Conservation (phyloP, 2,797 vertebrate species). For the Sebastes trivittatus region DNA sequence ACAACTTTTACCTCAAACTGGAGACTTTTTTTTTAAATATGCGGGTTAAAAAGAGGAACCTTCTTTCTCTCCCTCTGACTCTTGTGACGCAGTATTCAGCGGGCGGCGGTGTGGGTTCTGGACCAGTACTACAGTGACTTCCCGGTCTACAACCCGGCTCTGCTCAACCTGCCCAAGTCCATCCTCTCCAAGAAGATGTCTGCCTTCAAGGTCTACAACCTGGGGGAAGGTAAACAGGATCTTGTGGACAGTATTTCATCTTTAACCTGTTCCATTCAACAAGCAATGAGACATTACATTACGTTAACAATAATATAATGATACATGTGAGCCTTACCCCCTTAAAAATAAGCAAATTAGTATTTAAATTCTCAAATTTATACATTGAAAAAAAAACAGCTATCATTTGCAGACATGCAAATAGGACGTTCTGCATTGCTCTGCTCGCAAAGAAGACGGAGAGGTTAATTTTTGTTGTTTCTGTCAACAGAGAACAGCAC, state of each 20-base stretch:
- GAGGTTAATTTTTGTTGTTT: background rate
- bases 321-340: background rate
- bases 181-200: constrained; percentile 95
- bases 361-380: background rate
- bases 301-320: background rate
- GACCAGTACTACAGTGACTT: constrained; percentile 97
- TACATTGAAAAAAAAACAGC: too few relatives aligned
- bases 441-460: too few relatives aligned
- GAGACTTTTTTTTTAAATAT: background rate
- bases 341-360: background rate
- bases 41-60: background rate
- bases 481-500: constrained; percentile 86
- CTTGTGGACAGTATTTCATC: background rate
- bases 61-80: background rate
- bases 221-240: constrained; percentile 87
- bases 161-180: constrained; percentile 94
- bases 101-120: constrained; percentile 92
- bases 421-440: background rate
- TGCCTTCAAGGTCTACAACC: constrained; percentile 94
- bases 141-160: constrained; percentile 92
- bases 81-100: constrained; percentile 86
- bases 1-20: background rate
- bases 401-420: background rate
- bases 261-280: background rate
- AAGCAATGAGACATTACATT: too few relatives aligned